Evolutionary conservation across 1,140 invertebrate genomes (phyloP), one percentile per base, ranked within the genome.

Genomic region (Lineus longissimus): DNA sequence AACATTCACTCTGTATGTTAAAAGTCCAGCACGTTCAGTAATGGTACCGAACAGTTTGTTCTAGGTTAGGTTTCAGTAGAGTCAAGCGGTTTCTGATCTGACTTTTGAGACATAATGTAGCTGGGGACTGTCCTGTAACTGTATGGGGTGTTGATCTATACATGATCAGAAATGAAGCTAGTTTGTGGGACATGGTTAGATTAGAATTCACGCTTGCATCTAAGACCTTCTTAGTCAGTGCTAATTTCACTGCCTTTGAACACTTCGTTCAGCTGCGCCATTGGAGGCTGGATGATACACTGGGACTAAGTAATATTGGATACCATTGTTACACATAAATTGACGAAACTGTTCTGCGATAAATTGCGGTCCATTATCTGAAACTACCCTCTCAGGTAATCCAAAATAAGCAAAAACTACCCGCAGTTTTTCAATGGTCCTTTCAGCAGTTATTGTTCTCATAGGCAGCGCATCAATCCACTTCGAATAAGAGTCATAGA

Each of bases 351-450:
- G 6, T 9, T 23, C 4, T 7, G 6, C n/a, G 47, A 19, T 51
- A 51, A 51, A 51, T 27, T 51, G 47, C 27, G 55, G 30, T 33
- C 61, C 62, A 64, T 64, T 64, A 31, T 64, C 60, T 41, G 63
- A 64, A 17, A 64, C 63, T 13, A 64, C n/a, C 23, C 7, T 40
- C 9, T 45, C 40, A 1, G 40, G 61, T 17, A 47, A 25, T 29
- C 63, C 61, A 19, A 41, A 27, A 7, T 13, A 6, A 2, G 40
- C 23, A 55, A 63, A 64, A 4, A 64, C 9, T 2, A 7, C 6
- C 4, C 29, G 1, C 15, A 64, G 17, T 22, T 2, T 43, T 27
- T 64, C 17, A 31, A 64, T 65, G 2, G 43, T 23, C 15, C 2
- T 11, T 1, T 62, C 17, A 51, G 62, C 23, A 22, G 63, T 64